phyloP scores from a whole-genome alignment of 2,888 invertebrate genomes.

The Volucella inflata region DNA sequence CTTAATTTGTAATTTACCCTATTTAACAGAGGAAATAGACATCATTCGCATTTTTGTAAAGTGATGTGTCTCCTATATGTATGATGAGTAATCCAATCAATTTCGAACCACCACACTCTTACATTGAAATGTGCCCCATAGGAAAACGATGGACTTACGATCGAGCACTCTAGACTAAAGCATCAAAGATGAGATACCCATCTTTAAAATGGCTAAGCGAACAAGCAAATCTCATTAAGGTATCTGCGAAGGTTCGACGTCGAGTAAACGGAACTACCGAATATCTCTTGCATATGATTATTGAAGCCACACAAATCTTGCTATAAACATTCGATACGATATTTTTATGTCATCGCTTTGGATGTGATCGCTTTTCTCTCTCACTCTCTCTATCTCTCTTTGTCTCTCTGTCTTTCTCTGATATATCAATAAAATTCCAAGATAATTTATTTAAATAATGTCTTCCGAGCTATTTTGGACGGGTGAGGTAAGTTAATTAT shows the following conservation, averaged over 20 bases:
- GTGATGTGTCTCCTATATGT: slow-evolving; percentile 81
- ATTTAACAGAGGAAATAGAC: slow-evolving; percentile 68
- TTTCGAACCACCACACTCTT: slow-evolving; percentile 48
- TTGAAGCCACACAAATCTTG: slow-evolving; percentile 68
- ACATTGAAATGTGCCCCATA: slow-evolving; percentile 22
- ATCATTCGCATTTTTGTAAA: slow-evolving; percentile 72
- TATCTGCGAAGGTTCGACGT: slow-evolving; percentile 72
- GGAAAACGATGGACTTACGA: slow-evolving; percentile 60
- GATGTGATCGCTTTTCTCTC: slow-evolving; percentile 33
- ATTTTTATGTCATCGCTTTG: slow-evolving; percentile 46
- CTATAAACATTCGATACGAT: slow-evolving; percentile 60
- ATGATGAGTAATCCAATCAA: slow-evolving; percentile 81
- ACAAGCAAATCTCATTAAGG: slow-evolving; percentile 84
- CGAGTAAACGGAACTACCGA: slow-evolving; percentile 73
- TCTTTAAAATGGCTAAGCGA: slow-evolving; percentile 82
- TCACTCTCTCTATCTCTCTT: neutral
- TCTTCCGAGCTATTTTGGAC: slow-evolving; percentile 61
- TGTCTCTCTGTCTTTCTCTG: slow-evolving; percentile 17
- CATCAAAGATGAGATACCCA: slow-evolving; percentile 79
- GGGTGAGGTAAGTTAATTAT: slow-evolving; percentile 72
- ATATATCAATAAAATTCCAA: slow-evolving; percentile 68
- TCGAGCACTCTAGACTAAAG: slow-evolving; percentile 54
- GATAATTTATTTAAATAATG: slow-evolving; percentile 73
- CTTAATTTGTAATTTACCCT: slow-evolving; percentile 56
- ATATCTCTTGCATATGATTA: slow-evolving; percentile 74